Conservation (phyloP, 1,140 invertebrate genomes). For the Saccostrea cuccullata region DNA sequence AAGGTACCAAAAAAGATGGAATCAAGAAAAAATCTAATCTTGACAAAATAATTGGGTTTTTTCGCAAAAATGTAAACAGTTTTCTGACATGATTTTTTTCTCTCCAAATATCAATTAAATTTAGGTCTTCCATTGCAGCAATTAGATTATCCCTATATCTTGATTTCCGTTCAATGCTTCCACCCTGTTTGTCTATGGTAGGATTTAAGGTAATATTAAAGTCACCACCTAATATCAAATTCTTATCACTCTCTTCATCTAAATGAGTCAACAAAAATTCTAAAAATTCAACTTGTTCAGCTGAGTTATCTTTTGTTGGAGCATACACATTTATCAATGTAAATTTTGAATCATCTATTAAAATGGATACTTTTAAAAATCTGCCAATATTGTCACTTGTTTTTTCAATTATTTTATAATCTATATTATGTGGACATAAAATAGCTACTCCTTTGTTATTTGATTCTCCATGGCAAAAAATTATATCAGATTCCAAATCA, state of each 20-base stretch:
- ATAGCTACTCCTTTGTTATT: too few species aligned
- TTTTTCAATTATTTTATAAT: too few species aligned
- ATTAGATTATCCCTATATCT: not conserved
- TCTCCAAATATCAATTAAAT: not conserved
- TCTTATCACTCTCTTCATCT: not conserved
- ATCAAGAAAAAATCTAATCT: too few species aligned
- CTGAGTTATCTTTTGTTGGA: not conserved
- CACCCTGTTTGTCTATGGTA: not conserved
- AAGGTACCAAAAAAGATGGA: too few species aligned
- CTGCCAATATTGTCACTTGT: too few species aligned
- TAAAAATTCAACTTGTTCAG: not conserved
- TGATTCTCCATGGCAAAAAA: too few species aligned
- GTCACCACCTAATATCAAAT: not conserved
- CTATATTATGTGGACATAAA: too few species aligned
- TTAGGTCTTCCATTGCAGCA: too few species aligned
- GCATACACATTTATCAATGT: not conserved
- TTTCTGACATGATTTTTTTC: not conserved
- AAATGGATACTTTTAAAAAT: too few species aligned
- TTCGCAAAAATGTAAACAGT: too few species aligned
- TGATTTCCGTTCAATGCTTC: not conserved
- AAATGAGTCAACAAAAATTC: not conserved
- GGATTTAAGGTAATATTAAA: conserved; percentile 8
- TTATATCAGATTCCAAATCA: too few species aligned
- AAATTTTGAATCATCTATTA: not conserved
- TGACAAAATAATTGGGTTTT: too few species aligned